These are phyloP conservation scores for Corythoichthys intestinalis DNA, from an alignment of 2,113 vertebrate genomes.

Conservation along the genomic window DNA sequence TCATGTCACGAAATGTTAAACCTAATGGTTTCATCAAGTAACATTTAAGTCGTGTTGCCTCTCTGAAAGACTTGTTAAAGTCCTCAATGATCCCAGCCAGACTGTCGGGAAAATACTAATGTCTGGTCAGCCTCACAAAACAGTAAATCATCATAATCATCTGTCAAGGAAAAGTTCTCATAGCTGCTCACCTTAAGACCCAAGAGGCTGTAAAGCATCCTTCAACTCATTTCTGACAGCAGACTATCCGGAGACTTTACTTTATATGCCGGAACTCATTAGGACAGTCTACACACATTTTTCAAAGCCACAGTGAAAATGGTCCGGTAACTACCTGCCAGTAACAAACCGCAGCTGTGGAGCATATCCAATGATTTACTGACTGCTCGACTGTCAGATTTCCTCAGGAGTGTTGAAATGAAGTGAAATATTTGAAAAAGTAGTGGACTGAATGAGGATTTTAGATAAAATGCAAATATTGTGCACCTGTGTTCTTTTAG, in stretches of 20 bases:
- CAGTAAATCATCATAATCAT: background rate
- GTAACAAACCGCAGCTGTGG: constrained; percentile 3
- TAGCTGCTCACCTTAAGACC: background rate
- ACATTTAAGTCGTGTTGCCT: background rate
- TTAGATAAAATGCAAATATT: no score
- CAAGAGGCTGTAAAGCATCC: background rate
- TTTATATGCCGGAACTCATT: background rate
- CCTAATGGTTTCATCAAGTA: background rate
- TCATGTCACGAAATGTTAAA: background rate
- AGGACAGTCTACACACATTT: background rate
- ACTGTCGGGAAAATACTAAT: background rate
- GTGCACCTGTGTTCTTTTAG: no score
- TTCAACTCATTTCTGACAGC: background rate
- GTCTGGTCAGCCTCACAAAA: background rate
- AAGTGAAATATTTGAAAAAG: background rate
- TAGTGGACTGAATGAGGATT: background rate
- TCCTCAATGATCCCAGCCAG: background rate
- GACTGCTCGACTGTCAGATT: background rate
- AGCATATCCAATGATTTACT: background rate
- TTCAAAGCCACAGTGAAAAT: background rate
- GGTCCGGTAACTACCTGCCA: background rate
- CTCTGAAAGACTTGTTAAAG: background rate
- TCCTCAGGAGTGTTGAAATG: background rate
- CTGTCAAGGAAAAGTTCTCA: background rate
- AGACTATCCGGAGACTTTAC: background rate